Percentiles rank a stretch among this genome's conserved stretches.
Conservation (phyloP, 2,113 vertebrate genomes). For the Eupsittula cactorum region DNA sequence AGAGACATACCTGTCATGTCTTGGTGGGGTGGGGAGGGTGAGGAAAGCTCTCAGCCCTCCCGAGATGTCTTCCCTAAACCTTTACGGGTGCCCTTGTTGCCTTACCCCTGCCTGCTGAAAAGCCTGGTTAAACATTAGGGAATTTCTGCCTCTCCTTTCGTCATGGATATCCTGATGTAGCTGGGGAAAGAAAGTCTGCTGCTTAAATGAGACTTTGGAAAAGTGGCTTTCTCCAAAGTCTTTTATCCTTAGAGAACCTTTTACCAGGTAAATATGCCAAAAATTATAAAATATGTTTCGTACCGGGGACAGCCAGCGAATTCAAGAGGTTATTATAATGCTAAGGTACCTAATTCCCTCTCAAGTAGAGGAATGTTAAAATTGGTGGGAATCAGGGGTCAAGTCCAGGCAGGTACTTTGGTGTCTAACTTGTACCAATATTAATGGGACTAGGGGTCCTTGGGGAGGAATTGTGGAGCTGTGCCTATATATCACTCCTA, state of each 20-base stretch:
- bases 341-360: neutral
- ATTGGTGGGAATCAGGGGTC: constrained; percentile 26
- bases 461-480: neutral
- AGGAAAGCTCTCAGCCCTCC: neutral
- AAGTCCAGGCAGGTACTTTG: constrained; percentile 28
- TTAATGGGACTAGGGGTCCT: neutral
- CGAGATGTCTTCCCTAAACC: neutral
- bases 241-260: neutral
- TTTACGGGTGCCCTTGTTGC: neutral
- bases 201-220: neutral
- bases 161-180: neutral
- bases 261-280: neutral
- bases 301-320: neutral
- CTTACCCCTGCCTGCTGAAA: neutral
- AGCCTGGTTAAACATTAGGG: neutral
- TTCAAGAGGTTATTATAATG: neutral
- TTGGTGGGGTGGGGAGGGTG: neutral
- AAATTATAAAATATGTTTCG: neutral
- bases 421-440: neutral
- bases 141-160: neutral
- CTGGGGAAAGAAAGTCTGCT: neutral
- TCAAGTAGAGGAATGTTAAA: constrained; percentile 6
- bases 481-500: neutral
- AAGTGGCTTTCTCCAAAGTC: neutral
- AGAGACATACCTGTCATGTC: accelerated